Base-by-base conservation (phyloP, 1,140 invertebrate species). In the Papilio dardanus region DNA sequence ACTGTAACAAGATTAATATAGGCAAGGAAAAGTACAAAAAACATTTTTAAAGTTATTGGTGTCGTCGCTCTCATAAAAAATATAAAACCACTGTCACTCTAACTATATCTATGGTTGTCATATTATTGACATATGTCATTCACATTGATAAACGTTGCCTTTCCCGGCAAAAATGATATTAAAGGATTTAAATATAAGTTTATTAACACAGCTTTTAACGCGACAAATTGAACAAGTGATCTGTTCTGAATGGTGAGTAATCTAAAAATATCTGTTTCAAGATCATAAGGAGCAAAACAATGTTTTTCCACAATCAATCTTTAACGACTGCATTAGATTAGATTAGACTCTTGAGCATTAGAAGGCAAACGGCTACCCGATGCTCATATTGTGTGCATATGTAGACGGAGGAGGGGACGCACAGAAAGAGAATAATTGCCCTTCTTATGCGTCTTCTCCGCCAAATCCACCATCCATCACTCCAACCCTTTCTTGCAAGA, bases 241-340 rank as follows among this genome's bases (percentile, higher is more conserved):
- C 50, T 92, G 90, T 78, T 74, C 89, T 24, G 85, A 88, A 80
- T 92, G 90, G 90, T 92, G 81, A 65, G 80, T 80, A n/a, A 16
- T 71, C 75, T 28, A 12, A 54, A 54, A 21, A 54, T 54, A 4
- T 46, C 12, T 16, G 14, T 46, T 46, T 46, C 12, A 37, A 46
- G 4, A 46, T 46, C 1, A 46, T n/a, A 46, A 2, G n/a, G 14
- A 8, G 40, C 14, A 46, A 46, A 46, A 46, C 40, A 1, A 24
- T 10, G 24, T 46, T n/a, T 16, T 21, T 50, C 46, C 46, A n/a
- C 46, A 12, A 50, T 21, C 5, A 21, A 21, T 42, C 40, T 14
- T n/a, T 42, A 12, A n/a, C n/a, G 14, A 40, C 40, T 40, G 3
- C n/a, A n/a, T n/a, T n/a, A n/a, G n/a, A n/a, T 37, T 37, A 10